These are phyloP conservation scores for Catocala fraxini DNA, from an alignment of 2,888 invertebrate genomes.

Conservation along the genomic window DNA sequence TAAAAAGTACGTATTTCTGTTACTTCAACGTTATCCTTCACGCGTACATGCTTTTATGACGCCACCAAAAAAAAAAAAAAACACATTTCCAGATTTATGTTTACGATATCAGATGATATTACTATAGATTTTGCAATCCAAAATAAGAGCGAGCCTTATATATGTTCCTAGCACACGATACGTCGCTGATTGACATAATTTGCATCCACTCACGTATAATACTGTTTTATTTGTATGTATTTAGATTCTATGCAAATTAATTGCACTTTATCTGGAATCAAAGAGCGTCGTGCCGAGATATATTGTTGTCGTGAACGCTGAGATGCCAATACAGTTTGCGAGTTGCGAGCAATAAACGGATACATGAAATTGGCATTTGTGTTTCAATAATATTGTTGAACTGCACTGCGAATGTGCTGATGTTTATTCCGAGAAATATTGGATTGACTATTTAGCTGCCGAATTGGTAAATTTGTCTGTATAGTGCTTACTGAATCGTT, in stretches of 20 bases:
- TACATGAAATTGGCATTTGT: slow-evolving; percentile 12
- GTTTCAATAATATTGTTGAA: slow-evolving; percentile 13
- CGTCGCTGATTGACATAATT: slow-evolving; percentile 63
- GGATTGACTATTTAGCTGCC: no score
- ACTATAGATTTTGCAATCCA: no score
- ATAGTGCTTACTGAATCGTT: no score
- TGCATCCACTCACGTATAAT: slow-evolving; percentile 61
- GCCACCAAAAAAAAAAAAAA: no score
- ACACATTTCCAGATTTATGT: no score
- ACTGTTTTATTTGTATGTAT: slow-evolving; percentile 8
- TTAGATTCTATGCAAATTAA: slow-evolving; percentile 46
- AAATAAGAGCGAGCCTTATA: no score
- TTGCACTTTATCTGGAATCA: slow-evolving; percentile 48
- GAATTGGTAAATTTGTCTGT: no score
- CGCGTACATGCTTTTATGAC: no score
- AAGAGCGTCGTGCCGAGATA: slow-evolving; percentile 17
- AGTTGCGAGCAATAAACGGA: slow-evolving; percentile 4
- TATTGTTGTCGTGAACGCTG: slow-evolving; percentile 8
- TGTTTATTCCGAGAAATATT: background rate
- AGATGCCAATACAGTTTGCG: slow-evolving; percentile 19
- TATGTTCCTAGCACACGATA: slow-evolving; percentile 28
- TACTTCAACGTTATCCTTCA: no score
- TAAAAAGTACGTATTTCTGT: no score
- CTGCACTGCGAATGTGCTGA: background rate
- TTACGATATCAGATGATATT: no score